Base-by-base conservation (phyloP, 2,888 invertebrate species). In the Chrysomela aeneicollis region DNA sequence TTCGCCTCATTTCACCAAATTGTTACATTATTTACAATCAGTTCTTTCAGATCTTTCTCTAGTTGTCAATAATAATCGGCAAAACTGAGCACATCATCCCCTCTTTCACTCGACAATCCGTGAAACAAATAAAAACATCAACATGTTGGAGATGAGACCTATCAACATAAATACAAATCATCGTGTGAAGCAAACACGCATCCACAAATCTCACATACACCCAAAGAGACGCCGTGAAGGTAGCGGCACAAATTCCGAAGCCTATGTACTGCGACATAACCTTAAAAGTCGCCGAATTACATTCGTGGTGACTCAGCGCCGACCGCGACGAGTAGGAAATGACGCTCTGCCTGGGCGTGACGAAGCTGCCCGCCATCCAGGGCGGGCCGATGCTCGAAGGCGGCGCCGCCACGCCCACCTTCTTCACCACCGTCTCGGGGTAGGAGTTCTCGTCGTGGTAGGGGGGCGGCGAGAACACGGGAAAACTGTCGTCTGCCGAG, bases 261-360 rank as follows among this genome's bases (percentile, higher is more conserved):
- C 42, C 15, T 32, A 53, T 66, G 22, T 65, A 42, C 42, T 42
- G 42, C 42, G 42, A 42, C 42, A 42, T 42, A 42, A 42, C 42
- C 42, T 42, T 15, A 42, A 42, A 42, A 42, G 3, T 42, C 42
- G 17, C 5, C 60, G 61, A 82, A 81, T 91, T 95, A 95, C 95
- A 95, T 87, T 93, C 94, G 82, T 95, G 95, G 87, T 95, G 95
- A 74, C 94, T 94, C 77, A 86, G 85, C 62, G 88, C 88, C 73
- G 90, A 91, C 77, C 90, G 88, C 70, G 93, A 92, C 71, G 91
- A 90, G 78, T 90, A 89, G 71, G 92, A 91, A 79, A 92, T 87
- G 79, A 93, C 85, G 64, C 94, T 93, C 73, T 91, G 90, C 69
- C 92, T 86, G 55, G 89, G 89, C 51, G 88, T 87, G 53, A 86